Base-by-base conservation (phyloP, 2,113 vertebrate genomes). In the Platichthys flesus region DNA sequence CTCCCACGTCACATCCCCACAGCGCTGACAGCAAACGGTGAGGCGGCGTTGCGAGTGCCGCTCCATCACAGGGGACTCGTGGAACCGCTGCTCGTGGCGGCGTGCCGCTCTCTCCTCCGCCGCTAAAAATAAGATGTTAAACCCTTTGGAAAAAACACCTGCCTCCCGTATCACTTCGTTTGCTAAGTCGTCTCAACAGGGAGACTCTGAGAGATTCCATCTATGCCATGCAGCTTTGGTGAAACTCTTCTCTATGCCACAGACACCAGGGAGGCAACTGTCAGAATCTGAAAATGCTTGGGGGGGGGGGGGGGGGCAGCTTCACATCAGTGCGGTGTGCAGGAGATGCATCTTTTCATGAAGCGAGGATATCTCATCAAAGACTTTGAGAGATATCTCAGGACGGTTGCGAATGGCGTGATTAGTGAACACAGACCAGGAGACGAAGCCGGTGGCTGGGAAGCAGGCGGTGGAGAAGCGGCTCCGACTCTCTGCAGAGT, bases 51-150 rank as follows among this genome's bases (percentile, higher is more conserved):
- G 73, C 52, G 82, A 85, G 82, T 87, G 86, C 84, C 77, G 79
- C 81, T 82, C 78, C 49, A 56, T 86, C 91, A 89, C 84, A 59
- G 67, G 86, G 80, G 89, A 89, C 66, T 28, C 66, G 79, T 60
- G 76, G 65, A 64, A 61, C 16, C 51, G 58, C 67, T 74, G 51
- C 78, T 79, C 86, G 71, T 86, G 89, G 76, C 90, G 88, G 79
- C 59, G 12, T 28, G 59, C 47, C 21, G 66, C 55, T 65, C 77
- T 64, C 76, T 67, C 42, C 67, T 66, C 58, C 61, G 40, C 28
- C 12, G 73, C 86, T 85, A 91, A 90, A 93, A 91, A 93, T 89
- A 92, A 90, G 88, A 93, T 81, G 82, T 89, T 74, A 88, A 91
- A 85, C 42, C 69, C 68, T 71, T 71, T 1, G 13, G 24, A 2